These are phyloP conservation scores for Mormyrus lacerda DNA, from an alignment of 2,113 vertebrate genomes.

Conservation along the genomic window DNA sequence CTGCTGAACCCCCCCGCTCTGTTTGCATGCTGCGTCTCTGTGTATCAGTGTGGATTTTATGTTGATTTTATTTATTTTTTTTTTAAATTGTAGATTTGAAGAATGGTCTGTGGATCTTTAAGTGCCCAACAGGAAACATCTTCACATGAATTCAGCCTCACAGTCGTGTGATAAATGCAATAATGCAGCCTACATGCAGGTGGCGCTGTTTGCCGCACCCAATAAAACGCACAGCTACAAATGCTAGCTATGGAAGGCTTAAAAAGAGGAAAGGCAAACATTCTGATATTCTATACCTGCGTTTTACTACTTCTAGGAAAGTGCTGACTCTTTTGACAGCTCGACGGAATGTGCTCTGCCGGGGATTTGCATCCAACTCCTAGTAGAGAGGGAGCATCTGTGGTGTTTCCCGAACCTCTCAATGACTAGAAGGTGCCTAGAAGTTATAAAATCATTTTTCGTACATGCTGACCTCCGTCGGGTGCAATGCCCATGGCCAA, in stretches of 20 bases:
- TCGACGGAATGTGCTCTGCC: not conserved
- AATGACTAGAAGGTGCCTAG: not conserved
- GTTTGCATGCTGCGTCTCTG: not conserved
- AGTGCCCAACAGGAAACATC: not conserved
- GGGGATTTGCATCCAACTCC: not conserved
- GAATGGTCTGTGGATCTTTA: not conserved
- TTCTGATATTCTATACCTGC: not conserved
- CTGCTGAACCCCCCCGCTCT: not conserved
- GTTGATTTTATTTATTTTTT: too few species aligned
- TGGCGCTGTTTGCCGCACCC: not conserved
- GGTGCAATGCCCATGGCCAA: not conserved
- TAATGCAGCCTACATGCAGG: not conserved
- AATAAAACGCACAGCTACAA: not conserved
- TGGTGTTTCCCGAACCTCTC: not conserved
- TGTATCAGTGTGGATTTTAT: too few species aligned
- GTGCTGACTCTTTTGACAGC: not conserved
- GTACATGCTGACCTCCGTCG: not conserved
- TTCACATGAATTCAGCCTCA: not conserved
- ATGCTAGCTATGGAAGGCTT: not conserved
- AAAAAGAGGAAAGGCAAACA: not conserved
- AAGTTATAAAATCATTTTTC: not conserved
- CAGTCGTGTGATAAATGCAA: not conserved
- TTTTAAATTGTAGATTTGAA: too few species aligned
- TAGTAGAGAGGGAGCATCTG: not conserved
- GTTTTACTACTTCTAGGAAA: not conserved